Evolutionary conservation across 2,888 invertebrate genomes (phyloP).

Genomic region (Exocentrus adspersus): DNA sequence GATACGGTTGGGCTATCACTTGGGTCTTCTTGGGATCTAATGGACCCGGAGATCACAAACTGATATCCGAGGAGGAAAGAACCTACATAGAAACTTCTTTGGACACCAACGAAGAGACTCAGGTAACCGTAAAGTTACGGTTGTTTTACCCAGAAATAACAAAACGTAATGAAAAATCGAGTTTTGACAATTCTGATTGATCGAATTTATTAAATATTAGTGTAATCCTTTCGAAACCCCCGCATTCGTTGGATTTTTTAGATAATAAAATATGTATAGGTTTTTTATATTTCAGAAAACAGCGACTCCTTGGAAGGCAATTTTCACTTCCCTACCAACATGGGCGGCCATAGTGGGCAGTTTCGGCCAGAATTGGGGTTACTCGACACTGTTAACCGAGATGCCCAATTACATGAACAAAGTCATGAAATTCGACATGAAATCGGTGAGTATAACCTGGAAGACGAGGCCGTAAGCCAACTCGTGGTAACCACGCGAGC

Average conservation of each 20-base stretch:
- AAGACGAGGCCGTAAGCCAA: too few species aligned
- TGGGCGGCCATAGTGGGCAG: conserved; percentile 70
- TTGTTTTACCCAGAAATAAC: too few species aligned
- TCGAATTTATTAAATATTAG: too few species aligned
- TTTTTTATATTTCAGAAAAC: conserved; percentile 42
- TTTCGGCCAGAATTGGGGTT: conserved; percentile 48
- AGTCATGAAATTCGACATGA: conserved; percentile 76
- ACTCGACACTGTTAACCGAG: conserved; percentile 44
- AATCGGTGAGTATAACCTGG: conserved; percentile 66
- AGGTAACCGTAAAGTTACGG: too few species aligned
- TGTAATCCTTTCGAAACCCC: too few species aligned
- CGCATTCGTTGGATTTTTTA: too few species aligned
- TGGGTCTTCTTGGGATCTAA: conserved; percentile 74
- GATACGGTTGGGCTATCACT: conserved; percentile 69
- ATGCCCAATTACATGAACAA: conserved; percentile 46
- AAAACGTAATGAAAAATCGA: too few species aligned
- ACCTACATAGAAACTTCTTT: conserved; percentile 70
- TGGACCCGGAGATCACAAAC: conserved; percentile 70
- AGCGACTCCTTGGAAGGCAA: conserved; percentile 78
- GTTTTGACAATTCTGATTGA: too few species aligned
- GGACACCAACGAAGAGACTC: conserved; percentile 64
- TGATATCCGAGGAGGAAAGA: conserved; percentile 72
- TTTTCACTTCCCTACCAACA: conserved; percentile 80
- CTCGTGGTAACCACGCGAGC: too few species aligned
- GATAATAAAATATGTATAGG: background rate